Evolutionary conservation across 2,888 invertebrate genomes (phyloP).

Genomic region (Macrophya alboannulata): DNA sequence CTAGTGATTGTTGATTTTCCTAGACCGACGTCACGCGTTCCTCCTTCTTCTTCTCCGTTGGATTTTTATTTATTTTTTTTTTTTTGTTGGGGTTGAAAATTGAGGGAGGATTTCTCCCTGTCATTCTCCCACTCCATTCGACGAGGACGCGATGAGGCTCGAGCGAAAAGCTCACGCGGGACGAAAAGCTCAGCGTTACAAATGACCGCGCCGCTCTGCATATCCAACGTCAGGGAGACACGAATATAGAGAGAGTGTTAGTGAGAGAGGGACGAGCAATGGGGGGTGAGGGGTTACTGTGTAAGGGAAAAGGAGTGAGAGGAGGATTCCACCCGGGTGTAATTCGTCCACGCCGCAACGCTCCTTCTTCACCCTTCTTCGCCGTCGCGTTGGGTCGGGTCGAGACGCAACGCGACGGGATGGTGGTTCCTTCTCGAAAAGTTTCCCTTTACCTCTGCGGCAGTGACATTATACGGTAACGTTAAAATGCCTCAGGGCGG

Average conservation of each 20-base stretch:
- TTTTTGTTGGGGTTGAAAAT: constrained; percentile 32
- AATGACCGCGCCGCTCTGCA: constrained; percentile 75
- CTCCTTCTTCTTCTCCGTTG: background rate
- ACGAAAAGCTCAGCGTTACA: constrained; percentile 73
- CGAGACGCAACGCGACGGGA: background rate
- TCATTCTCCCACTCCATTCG: constrained; percentile 46
- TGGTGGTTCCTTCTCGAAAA: constrained; percentile 20
- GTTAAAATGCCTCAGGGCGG: constrained; percentile 42
- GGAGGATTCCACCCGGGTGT: constrained; percentile 50
- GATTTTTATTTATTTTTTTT: too few species aligned
- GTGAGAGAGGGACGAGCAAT: constrained; percentile 56
- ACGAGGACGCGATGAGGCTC: constrained; percentile 60
- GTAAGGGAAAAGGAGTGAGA: constrained; percentile 61
- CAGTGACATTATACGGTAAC: constrained; percentile 54
- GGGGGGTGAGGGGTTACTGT: constrained; percentile 55
- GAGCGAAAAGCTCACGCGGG: constrained; percentile 68
- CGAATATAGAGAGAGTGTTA: constrained; percentile 53
- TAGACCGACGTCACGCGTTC: background rate
- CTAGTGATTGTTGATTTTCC: background rate
- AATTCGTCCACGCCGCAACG: constrained; percentile 52
- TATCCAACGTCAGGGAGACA: constrained; percentile 68
- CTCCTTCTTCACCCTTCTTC: constrained; percentile 45
- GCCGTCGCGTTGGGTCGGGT: background rate
- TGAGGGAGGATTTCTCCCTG: constrained; percentile 52
- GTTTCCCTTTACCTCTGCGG: background rate